Evolutionary conservation across 2,888 invertebrate species (phyloP), one percentile per base, ranked within the genome.

Genomic region (Papilio elwesi): DNA sequence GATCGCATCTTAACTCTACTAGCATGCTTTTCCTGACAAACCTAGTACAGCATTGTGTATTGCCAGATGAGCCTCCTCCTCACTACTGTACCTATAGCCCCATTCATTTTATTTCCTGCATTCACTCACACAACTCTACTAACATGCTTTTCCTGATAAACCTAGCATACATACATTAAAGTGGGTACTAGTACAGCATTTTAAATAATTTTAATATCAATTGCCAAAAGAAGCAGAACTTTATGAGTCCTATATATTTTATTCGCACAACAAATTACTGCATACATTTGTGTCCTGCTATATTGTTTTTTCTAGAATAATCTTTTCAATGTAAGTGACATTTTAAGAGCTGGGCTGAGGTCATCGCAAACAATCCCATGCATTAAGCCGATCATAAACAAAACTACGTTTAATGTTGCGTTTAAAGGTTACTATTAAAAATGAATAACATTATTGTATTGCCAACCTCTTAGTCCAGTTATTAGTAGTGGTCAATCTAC

Each of bases 401-500:
- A 57, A 43, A 48, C 6, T 26, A 48, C 26, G 59, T 59, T 59
- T 68, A 48, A 68, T 57, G 38, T 16, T n/a, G 9, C 55, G 43
- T 48, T 68, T 57, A 68, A 68, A 68, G 68, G 68, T 59, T 59
- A 49, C n/a, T 9, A 49, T 68, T 68, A 57, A 48, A 57, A 57
- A 68, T 68, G 68, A 16, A 26, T 11, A 26, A 48, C 53, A 68
- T 68, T 55, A 38, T 55, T 55, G 16, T 68, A 16, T 16, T 36
- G 48, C 12, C 36, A 15, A 43, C 43, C 43, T 36, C 26, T 57
- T 12, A 36, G 5, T 16, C 26, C 10, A 0, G 26, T 36, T 16
- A 53, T 16, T 9, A 15, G 8, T 15, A n/a, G 26, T 26, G 4
- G 4, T 26, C 4, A 26, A 26, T 26, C 26, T 26, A 26, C 26